A percentile compares a stretch with the other conserved stretches of the same genome.
Conservation (phyloP, 2,888 invertebrate species). For the Amblyjoppa proteus region DNA sequence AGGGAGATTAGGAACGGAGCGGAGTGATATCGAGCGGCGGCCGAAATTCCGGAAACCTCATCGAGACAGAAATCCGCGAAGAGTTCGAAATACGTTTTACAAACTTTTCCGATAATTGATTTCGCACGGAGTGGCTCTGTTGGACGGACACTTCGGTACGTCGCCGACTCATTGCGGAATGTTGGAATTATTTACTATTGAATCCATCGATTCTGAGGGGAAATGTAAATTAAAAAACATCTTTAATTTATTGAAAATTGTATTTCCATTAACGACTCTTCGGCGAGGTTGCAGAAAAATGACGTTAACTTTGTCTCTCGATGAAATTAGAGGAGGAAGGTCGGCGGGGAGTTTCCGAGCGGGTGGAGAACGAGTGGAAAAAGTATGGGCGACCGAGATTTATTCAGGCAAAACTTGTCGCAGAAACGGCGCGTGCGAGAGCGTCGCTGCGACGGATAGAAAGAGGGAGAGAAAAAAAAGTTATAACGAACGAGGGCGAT, state of each 20-base stretch:
- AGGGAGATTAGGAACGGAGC: conserved; percentile 12
- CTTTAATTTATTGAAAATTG: not conserved
- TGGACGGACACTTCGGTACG: not conserved
- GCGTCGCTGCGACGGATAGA: conserved; percentile 7
- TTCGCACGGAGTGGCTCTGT: not conserved
- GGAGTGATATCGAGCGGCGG: not conserved
- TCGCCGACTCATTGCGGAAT: not conserved
- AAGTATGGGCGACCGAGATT: conserved; percentile 32
- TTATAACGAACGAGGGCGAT: conserved; percentile 28
- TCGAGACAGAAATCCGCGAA: not conserved
- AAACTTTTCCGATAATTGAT: conserved; percentile 57
- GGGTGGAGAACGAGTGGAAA: conserved; percentile 7
- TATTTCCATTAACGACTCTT: not conserved
- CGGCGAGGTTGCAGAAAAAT: not conserved
- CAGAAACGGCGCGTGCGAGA: conserved; percentile 35
- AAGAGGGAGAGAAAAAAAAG: conserved; percentile 3
- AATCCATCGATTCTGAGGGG: not conserved
- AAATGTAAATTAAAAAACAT: not conserved
- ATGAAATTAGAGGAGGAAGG: conserved; percentile 16
- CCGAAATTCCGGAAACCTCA: not conserved
- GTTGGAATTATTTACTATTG: not conserved
- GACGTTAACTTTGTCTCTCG: conserved; percentile 22
- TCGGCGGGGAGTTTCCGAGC: conserved; percentile 1
- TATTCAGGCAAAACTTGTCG: conserved; percentile 52
- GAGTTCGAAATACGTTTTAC: conserved; percentile 20